phyloP scores from a whole-genome alignment of 1,140 invertebrate genomes.

The Lucilia sericata region DNA sequence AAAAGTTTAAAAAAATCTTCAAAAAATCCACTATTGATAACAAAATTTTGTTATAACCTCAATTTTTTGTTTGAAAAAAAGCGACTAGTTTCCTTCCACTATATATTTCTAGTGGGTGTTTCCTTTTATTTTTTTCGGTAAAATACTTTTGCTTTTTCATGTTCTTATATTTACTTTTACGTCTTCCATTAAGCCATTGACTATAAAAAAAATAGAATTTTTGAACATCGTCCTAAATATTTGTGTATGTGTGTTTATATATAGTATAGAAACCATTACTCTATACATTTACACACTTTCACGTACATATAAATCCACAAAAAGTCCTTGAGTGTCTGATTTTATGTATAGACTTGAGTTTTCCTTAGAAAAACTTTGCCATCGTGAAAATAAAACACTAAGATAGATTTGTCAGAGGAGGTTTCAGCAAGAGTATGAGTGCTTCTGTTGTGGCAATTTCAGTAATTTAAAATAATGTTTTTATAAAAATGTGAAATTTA shows the following conservation, averaged over 20 bases:
- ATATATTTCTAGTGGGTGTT: neutral
- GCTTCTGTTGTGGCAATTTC: no score
- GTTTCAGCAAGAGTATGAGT: neutral
- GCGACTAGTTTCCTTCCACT: neutral
- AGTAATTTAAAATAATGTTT: no score
- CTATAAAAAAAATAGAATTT: neutral
- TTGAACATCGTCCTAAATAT: neutral
- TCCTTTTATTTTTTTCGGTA: neutral
- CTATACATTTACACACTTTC: neutral
- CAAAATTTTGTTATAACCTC: neutral
- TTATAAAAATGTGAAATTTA: no score
- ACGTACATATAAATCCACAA: neutral
- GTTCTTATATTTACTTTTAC: neutral
- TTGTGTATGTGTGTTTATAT: neutral
- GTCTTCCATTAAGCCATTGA: neutral
- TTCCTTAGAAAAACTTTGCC: slow-evolving; percentile 9
- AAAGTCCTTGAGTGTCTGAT: slow-evolving; percentile 23
- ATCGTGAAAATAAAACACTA: neutral
- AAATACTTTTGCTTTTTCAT: neutral
- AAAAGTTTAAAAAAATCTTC: no score
- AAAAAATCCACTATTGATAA: no score
- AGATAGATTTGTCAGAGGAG: neutral
- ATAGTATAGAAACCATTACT: neutral
- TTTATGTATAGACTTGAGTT: slow-evolving; percentile 12
- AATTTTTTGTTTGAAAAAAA: neutral